These are phyloP conservation scores for Zoanthus gigantus DNA, from an alignment of 92 coral and sea anemone species.

Conservation along the genomic window DNA sequence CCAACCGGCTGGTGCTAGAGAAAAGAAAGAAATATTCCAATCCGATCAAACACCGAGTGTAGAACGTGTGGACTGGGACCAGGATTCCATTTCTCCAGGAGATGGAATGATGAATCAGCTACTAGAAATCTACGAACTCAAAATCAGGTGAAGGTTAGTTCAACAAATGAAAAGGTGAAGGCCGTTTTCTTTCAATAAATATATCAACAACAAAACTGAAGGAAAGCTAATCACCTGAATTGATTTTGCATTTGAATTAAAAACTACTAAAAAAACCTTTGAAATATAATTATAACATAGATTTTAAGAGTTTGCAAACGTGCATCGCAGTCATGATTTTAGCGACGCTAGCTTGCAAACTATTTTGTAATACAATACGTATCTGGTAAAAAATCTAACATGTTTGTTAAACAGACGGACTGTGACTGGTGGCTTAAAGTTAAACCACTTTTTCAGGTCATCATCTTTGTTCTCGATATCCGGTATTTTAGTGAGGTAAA, in stretches of 20 bases:
- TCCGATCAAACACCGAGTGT: slow-evolving; percentile 1
- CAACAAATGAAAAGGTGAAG: not conserved
- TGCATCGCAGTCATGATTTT: too few species aligned
- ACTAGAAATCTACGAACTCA: slow-evolving; percentile 3
- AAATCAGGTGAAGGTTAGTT: not conserved
- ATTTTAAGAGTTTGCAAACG: too few species aligned
- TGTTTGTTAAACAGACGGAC: too few species aligned
- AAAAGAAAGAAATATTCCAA: slow-evolving; percentile 23
- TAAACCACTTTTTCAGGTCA: too few species aligned
- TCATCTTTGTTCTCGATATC: too few species aligned
- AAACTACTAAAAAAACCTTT: too few species aligned
- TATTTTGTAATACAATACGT: too few species aligned
- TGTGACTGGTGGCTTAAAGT: too few species aligned
- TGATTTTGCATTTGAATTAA: slow-evolving; percentile 31
- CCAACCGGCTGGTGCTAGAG: slow-evolving; percentile 7
- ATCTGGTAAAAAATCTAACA: too few species aligned
- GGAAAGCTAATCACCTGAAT: slow-evolving; percentile 12
- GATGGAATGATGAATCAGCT: slow-evolving; percentile 33
- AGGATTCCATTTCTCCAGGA: slow-evolving; percentile 32
- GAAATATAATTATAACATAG: too few species aligned
- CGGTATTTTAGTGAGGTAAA: too few species aligned
- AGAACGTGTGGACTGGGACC: slow-evolving; percentile 5
- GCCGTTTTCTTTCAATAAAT: not conserved
- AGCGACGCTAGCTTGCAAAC: too few species aligned
- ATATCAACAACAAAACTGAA: not conserved